These are phyloP conservation scores for Sarotherodon lohbergeri DNA, from an alignment of 2,113 vertebrate species.

Conservation along the genomic window DNA sequence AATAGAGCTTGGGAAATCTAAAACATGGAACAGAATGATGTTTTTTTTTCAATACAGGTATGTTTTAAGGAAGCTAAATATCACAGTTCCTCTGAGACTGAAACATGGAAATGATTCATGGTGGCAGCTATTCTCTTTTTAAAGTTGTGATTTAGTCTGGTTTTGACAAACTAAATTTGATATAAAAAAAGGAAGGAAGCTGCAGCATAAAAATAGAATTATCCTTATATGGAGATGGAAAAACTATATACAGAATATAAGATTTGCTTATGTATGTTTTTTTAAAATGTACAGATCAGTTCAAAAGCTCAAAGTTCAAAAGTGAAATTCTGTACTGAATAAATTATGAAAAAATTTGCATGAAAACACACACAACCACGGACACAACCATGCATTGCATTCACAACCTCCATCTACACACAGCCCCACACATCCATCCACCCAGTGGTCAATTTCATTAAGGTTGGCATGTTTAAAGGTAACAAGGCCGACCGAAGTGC, in stretches of 20 bases:
- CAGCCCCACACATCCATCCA: not conserved
- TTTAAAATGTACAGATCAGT: not conserved
- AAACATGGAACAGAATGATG: not conserved
- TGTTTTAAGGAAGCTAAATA: not conserved
- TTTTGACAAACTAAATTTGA: rapidly evolving
- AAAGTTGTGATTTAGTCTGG: not conserved
- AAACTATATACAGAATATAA: not conserved
- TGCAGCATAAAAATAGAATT: not conserved
- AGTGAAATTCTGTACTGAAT: not conserved
- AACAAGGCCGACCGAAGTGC: not conserved
- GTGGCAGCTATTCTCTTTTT: not conserved
- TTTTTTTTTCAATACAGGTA: not conserved
- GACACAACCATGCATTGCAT: not conserved
- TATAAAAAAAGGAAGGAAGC: not conserved
- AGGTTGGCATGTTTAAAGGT: rapidly evolving
- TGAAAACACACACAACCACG: not conserved
- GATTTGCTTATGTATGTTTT: not conserved
- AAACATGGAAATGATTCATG: not conserved
- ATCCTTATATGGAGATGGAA: not conserved
- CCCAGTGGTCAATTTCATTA: not conserved
- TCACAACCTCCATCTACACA: not conserved
- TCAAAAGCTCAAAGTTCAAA: not conserved
- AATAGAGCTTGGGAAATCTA: not conserved
- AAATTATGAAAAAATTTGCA: not conserved
- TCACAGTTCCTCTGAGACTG: not conserved